These are phyloP conservation scores for Rambutsinella grinnellia DNA, from an alignment of 2,888 invertebrate genomes.

Conservation along the genomic window DNA sequence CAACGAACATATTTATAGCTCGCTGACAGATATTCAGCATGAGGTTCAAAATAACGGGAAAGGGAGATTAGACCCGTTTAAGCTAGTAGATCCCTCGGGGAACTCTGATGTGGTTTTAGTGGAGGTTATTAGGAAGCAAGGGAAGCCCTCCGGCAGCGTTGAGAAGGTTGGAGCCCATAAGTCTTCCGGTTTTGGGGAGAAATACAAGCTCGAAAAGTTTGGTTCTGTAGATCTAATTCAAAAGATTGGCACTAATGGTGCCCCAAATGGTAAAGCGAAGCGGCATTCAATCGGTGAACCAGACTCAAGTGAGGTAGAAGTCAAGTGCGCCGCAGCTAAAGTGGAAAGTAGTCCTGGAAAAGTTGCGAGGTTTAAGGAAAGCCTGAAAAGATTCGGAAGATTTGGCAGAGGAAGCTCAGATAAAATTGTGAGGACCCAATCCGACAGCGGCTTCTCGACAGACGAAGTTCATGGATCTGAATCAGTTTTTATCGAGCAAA, in stretches of 20 bases:
- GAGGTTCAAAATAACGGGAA: conserved; percentile 13
- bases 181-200: conserved; percentile 9
- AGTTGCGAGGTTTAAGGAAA: conserved; percentile 58
- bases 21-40: conserved; percentile 51
- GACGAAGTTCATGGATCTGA: conserved; percentile 30
- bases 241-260: conserved; percentile 23
- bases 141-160: neutral
- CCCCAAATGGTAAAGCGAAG: conserved; percentile 15
- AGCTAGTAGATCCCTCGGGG: conserved; percentile 15
- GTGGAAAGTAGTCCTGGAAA: conserved; percentile 57
- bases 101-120: conserved; percentile 60
- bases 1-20: conserved; percentile 52
- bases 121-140: conserved; percentile 62
- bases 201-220: conserved; percentile 40
- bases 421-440: conserved; percentile 48
- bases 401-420: conserved; percentile 58
- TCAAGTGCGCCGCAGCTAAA: conserved; percentile 27
- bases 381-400: conserved; percentile 53
- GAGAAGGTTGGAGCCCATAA: conserved; percentile 13
- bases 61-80: conserved; percentile 35
- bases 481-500: neutral
- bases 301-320: conserved; percentile 1
- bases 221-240: conserved; percentile 42
- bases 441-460: conserved; percentile 43
- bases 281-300: conserved; percentile 40